A percentile compares a stretch with the other conserved stretches of the same genome.
These are phyloP conservation scores for Vanacampus margaritifer DNA, from an alignment of 2,113 vertebrate genomes.

Conservation along the genomic window DNA sequence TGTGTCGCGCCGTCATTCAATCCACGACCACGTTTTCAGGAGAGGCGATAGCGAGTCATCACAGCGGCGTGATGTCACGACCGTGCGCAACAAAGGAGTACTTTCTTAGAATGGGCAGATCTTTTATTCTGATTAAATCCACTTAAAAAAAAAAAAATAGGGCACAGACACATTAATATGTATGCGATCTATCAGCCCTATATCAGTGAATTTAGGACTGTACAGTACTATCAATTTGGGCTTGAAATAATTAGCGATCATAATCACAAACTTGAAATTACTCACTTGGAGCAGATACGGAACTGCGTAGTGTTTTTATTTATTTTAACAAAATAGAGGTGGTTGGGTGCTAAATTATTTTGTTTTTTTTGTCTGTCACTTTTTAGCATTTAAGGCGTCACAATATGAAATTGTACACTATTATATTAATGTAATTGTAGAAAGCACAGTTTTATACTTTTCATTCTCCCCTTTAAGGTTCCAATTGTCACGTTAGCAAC, in stretches of 20 bases:
- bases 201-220: neutral
- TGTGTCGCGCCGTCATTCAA: constrained; percentile 66
- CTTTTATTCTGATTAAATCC: constrained; percentile 56
- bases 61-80: constrained; percentile 71
- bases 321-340: too few species aligned
- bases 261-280: neutral
- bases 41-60: constrained; percentile 64
- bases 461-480: neutral
- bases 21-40: constrained; percentile 37
- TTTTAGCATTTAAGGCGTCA: too few species aligned
- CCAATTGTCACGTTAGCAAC: neutral
- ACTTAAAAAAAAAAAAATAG: constrained; percentile 5
- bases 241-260: neutral
- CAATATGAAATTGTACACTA: too few species aligned
- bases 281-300: neutral
- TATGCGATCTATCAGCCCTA: too few species aligned
- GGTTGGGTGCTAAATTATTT: too few species aligned
- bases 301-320: too few species aligned
- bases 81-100: constrained; percentile 64
- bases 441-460: neutral
- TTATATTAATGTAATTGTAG: neutral
- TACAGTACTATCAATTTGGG: neutral
- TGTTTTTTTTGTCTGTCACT: too few species aligned
- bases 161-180: constrained; percentile 9
- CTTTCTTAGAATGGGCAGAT: constrained; percentile 57